A percentile compares a stretch with the other conserved stretches of the same genome.
Conservation (phyloP, 2,888 invertebrate genomes). For the Cephus nigrinus region DNA sequence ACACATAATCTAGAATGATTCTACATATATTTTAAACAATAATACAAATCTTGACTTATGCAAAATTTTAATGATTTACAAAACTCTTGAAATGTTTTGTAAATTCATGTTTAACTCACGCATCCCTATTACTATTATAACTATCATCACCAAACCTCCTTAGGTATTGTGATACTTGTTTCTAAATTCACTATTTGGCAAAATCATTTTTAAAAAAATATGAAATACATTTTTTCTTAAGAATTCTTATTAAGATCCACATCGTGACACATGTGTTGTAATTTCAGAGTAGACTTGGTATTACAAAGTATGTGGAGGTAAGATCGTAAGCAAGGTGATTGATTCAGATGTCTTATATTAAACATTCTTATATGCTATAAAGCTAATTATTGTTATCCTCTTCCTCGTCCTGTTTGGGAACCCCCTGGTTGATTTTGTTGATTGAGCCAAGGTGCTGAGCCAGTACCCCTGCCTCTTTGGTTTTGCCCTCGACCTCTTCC, state of each 20-base stretch:
- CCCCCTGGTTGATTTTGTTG: slow-evolving; percentile 61
- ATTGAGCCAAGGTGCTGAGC: slow-evolving; percentile 63
- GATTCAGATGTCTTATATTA: not conserved
- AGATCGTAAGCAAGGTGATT: not conserved
- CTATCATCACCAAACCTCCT: too few relatives aligned
- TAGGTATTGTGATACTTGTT: not conserved
- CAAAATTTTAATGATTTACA: too few relatives aligned
- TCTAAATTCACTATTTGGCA: not conserved
- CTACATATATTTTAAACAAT: too few relatives aligned
- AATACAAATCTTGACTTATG: too few relatives aligned
- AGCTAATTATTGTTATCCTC: slow-evolving; percentile 47
- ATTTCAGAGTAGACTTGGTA: not conserved
- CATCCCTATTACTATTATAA: too few relatives aligned
- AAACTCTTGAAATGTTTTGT: too few relatives aligned
- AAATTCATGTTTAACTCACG: too few relatives aligned
- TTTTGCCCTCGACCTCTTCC: slow-evolving; percentile 62
- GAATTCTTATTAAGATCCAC: not conserved
- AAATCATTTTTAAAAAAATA: not conserved
- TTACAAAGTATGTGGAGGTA: not conserved
- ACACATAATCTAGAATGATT: too few relatives aligned
- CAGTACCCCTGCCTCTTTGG: slow-evolving; percentile 63
- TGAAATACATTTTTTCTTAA: not conserved
- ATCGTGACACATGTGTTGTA: not conserved
- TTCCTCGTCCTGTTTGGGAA: slow-evolving; percentile 61
- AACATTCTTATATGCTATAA: not conserved